These are phyloP conservation scores for Chaetogeoica ovagalla DNA, from an alignment of 2,888 invertebrate genomes.

Conservation along the genomic window DNA sequence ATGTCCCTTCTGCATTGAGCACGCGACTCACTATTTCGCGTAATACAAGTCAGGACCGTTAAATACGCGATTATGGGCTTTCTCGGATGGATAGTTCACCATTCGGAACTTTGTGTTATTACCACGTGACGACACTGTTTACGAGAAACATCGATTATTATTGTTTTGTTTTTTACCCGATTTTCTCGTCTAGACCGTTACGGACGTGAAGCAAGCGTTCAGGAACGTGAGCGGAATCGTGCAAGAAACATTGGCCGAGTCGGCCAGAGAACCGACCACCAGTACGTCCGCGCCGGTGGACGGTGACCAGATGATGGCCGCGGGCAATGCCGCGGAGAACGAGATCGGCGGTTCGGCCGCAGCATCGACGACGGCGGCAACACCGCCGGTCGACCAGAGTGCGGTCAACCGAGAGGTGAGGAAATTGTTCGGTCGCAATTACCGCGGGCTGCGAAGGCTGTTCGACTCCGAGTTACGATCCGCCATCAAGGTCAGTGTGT, in stretches of 20 bases:
- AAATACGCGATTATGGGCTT: too few species aligned
- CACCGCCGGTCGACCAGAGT: not conserved
- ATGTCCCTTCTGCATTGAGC: too few species aligned
- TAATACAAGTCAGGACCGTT: too few species aligned
- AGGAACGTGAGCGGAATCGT: slow-evolving; percentile 18
- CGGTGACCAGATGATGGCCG: slow-evolving; percentile 19
- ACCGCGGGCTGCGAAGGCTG: slow-evolving; percentile 53
- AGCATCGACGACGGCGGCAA: not conserved
- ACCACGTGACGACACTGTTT: too few species aligned
- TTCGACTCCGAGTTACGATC: slow-evolving; percentile 53
- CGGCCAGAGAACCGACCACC: not conserved
- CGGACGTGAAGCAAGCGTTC: slow-evolving; percentile 18
- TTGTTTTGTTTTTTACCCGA: too few species aligned
- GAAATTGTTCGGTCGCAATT: slow-evolving; percentile 52
- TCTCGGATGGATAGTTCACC: too few species aligned
- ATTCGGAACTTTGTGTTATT: too few species aligned
- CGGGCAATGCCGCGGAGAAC: slow-evolving; percentile 14
- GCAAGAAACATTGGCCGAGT: slow-evolving; percentile 1
- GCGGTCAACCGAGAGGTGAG: not conserved
- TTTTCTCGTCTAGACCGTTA: slow-evolving; percentile 1
- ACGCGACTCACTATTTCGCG: too few species aligned
- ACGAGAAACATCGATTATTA: too few species aligned
- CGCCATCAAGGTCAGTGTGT: slow-evolving; percentile 49
- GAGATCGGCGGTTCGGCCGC: not conserved
- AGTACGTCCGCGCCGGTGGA: not conserved